A percentile compares a stretch with the other conserved stretches of the same genome.
Evolutionary conservation across 2,797 vertebrate genomes (phyloP).

Genomic region (Scarus forsteni): DNA sequence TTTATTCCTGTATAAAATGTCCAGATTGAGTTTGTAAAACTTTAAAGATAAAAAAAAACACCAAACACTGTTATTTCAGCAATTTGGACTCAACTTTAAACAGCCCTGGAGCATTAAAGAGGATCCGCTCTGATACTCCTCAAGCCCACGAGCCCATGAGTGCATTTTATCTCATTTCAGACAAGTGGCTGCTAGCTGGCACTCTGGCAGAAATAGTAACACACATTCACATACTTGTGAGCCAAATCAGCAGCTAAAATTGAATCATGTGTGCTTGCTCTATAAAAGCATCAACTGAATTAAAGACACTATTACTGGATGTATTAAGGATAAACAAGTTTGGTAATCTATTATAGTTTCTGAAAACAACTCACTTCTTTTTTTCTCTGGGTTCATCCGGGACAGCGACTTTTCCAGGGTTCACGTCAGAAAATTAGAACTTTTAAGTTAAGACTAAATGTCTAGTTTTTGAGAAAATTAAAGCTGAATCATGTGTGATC

Average conservation of each 20-base stretch:
- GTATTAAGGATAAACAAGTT: neutral
- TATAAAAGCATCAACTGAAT: conserved; percentile 2
- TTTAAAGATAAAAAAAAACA: neutral
- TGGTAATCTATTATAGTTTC: neutral
- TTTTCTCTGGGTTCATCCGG: conserved; percentile 16
- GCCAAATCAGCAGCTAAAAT: conserved; percentile 10
- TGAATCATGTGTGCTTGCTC: neutral
- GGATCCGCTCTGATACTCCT: conserved; percentile 1
- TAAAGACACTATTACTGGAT: neutral
- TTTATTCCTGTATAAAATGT: neutral
- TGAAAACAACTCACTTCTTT: neutral
- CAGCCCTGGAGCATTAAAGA: neutral
- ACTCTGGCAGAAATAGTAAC: conserved; percentile 10
- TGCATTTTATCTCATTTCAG: conserved; percentile 21
- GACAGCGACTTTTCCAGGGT: conserved; percentile 45
- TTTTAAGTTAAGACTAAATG: no score
- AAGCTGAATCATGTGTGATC: neutral
- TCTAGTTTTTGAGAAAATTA: no score
- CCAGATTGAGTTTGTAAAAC: neutral
- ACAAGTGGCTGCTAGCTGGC: conserved; percentile 7
- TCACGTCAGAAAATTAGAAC: conserved; percentile 3
- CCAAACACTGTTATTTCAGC: neutral
- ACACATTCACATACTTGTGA: neutral
- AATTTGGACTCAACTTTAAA: neutral
- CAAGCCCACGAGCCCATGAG: conserved; percentile 5